Base-by-base conservation (phyloP, 2,113 vertebrate species). In the Struthidea cinerea region DNA sequence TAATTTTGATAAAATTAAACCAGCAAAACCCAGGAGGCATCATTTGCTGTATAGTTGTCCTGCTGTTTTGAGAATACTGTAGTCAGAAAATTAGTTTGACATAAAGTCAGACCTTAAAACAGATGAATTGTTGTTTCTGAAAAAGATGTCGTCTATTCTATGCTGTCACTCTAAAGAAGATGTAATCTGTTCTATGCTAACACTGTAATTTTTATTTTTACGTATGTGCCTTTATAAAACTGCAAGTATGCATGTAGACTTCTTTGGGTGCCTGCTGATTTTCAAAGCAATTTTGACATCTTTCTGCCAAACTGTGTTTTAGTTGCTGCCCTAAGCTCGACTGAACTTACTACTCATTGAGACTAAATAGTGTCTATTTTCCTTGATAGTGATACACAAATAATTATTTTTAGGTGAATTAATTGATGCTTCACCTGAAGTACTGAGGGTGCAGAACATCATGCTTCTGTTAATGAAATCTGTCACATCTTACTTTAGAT, bases 51-150 rank as follows among this genome's bases (percentile, higher is more conserved):
- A 24, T 42, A 84, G 79, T 80, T 5, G 12, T 90, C 85, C 87
- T 84, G 85, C 93, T 96, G 90, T 56, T 95, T 77, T 60, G 82
- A 86, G 85, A 91, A 41, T 88, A 75, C 78, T 92, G 33, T 84
- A 92, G 41, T 61, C 37, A 86, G 83, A 93, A 95, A 92, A 94
- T 94, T 77, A 93, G 63, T 91, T 93, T 90, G 87, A 92, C 79
- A 80, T 93, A 46, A 94, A 93, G 64, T 88, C 64, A 90, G 76
- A 55, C 42, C 68, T 53, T 94, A 92, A 90, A 88, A 83, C 71
- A 91, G 90, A 64, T 0, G 24, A 89, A 60, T 59, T 87, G 60
- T 75, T 91, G 52, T 77, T 95, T 96, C 83, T 86, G 64, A 81
- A 96, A 86, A 81, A 67, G 46, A 63, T 85, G 35, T 65, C 56